These are phyloP conservation scores for Polydrusus tereticollis DNA, from an alignment of 2,888 invertebrate species.

Conservation along the genomic window DNA sequence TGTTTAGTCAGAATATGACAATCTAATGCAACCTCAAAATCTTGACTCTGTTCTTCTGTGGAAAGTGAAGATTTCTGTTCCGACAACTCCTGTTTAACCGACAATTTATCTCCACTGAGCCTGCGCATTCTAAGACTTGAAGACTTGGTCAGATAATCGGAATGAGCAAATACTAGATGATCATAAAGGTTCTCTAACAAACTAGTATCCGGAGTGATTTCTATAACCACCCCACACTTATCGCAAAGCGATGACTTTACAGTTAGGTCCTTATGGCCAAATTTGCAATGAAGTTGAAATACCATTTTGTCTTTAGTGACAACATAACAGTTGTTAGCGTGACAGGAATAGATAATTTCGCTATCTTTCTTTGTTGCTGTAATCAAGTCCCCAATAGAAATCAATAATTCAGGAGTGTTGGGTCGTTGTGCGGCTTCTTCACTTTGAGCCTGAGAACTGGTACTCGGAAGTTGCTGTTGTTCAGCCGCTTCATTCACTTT, in stretches of 20 bases:
- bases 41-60: conserved; percentile 7
- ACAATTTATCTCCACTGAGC: conserved; percentile 68
- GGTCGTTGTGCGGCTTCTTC: neutral
- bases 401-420: neutral
- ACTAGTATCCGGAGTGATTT: conserved; percentile 40
- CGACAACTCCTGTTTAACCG: conserved; percentile 56
- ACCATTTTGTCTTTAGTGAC: conserved; percentile 56
- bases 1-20: neutral
- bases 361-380: conserved; percentile 52
- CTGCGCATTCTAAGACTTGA: conserved; percentile 18
- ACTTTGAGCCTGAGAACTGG: conserved; percentile 14
- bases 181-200: conserved; percentile 55
- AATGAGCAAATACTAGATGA: conserved; percentile 53
- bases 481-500: conserved; percentile 51
- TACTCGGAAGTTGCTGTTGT: neutral
- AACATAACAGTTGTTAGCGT: conserved; percentile 60
- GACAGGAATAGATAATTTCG: conserved; percentile 58
- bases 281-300: conserved; percentile 61
- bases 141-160: conserved; percentile 39
- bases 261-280: conserved; percentile 55
- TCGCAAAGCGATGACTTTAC: conserved; percentile 51
- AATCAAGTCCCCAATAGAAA: conserved; percentile 53
- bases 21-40: neutral
- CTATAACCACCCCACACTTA: conserved; percentile 51
- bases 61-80: neutral